Base-by-base conservation (phyloP, 1,140 invertebrate species). In the Chionoecetes opilio region DNA sequence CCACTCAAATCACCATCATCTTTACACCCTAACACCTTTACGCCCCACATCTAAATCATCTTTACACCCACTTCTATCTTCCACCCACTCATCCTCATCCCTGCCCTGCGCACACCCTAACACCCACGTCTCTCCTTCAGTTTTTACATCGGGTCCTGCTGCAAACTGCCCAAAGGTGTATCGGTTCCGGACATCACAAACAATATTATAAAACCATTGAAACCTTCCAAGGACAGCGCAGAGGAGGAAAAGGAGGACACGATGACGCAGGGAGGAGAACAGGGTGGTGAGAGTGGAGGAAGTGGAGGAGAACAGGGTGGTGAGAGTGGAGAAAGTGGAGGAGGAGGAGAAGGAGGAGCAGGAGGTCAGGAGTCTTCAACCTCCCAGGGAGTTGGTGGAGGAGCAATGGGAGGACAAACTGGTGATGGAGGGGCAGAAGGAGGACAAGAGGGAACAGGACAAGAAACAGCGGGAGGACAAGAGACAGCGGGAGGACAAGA, bases 71-170 rank as follows among this genome's bases (percentile, higher is more conserved):
- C n/a, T n/a, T n/a, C n/a, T n/a, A n/a, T n/a, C n/a, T n/a, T n/a
- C n/a, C n/a, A n/a, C n/a, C n/a, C n/a, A n/a, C n/a, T n/a, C n/a
- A n/a, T n/a, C n/a, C n/a, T n/a, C n/a, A n/a, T n/a, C n/a, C n/a
- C n/a, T n/a, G n/a, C n/a, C n/a, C n/a, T n/a, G n/a, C n/a, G n/a
- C n/a, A n/a, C n/a, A n/a, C n/a, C n/a, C n/a, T n/a, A n/a, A n/a
- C n/a, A n/a, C n/a, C n/a, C n/a, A n/a, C n/a, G n/a, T 46, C 14
- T 46, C 14, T 46, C 41, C 41, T 46, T 6, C 53, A 9, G 21
- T 75, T 99, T 99, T 97, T 99, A 99, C 97, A 99, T 99, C 96
- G 98, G 98, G 82, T 99, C 98, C 41, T 99, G 99, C 96, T 99
- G 99, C 97, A 94, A 97, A 38, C 92, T 97, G 26, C 21, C 17